Conservation (phyloP, 2,888 invertebrate species). For the Caenorhabditis sinica region DNA sequence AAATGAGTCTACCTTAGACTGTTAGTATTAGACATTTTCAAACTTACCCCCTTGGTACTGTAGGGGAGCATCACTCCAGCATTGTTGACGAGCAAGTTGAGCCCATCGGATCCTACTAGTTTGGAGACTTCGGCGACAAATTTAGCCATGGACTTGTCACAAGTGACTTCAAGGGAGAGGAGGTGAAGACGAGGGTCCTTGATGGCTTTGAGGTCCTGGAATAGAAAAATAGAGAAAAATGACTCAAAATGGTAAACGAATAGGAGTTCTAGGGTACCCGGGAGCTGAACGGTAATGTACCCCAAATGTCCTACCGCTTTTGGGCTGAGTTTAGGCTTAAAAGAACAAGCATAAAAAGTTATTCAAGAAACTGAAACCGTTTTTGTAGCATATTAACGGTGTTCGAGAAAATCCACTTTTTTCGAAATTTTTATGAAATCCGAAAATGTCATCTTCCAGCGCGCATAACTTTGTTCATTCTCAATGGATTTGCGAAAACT, state of each 20-base stretch:
- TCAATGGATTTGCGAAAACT: no score
- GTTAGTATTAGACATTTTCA: background rate
- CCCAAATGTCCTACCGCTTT: no score
- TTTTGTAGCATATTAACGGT: no score
- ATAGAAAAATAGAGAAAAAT: background rate
- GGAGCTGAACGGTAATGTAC: no score
- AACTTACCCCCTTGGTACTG: background rate
- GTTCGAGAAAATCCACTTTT: no score
- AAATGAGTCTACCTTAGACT: no score
- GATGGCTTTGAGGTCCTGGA: conserved; percentile 6
- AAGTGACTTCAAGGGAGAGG: conserved; percentile 13
- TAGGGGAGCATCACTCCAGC: conserved; percentile 13
- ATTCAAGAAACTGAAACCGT: no score
- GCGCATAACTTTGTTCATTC: no score
- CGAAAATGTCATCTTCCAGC: no score
- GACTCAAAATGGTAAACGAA: background rate
- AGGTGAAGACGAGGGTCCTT: conserved; percentile 29
- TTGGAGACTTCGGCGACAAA: conserved; percentile 18
- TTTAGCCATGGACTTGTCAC: conserved; percentile 26
- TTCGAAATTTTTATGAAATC: no score
- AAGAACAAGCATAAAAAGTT: no score
- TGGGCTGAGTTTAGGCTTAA: no score
- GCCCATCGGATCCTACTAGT: conserved; percentile 59
- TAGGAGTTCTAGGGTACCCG: background rate
- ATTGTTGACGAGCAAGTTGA: conserved; percentile 48